Conservation (phyloP, 2,797 vertebrate species). For the Chrysocyon brachyurus region DNA sequence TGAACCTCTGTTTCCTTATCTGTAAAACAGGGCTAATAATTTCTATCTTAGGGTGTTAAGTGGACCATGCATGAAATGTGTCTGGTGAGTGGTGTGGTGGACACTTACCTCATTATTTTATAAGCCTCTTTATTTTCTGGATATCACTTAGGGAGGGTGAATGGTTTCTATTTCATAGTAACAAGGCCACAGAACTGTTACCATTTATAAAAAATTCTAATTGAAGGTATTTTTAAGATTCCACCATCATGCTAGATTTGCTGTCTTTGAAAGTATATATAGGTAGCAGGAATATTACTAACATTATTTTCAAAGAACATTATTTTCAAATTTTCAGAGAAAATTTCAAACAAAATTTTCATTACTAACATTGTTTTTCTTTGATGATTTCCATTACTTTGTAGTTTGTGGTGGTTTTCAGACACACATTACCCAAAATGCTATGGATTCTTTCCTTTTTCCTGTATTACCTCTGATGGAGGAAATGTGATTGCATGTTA, state of each 20-base stretch:
- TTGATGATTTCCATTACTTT: conserved; percentile 39
- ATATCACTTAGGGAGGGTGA: not conserved
- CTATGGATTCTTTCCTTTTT: not conserved
- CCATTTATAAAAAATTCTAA: not conserved
- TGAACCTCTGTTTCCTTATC: not conserved
- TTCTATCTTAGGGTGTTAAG: not conserved
- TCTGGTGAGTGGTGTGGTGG: not conserved
- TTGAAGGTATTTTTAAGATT: not conserved
- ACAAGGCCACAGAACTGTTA: not conserved
- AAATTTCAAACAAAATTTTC: too few relatives aligned
- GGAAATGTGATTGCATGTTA: conserved; percentile 12
- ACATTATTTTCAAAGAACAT: not conserved
- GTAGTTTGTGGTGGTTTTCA: not conserved
- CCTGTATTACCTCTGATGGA: not conserved
- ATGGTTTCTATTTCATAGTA: not conserved
- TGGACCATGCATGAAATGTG: not conserved
- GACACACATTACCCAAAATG: not conserved
- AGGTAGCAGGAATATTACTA: not conserved
- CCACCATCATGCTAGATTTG: not conserved
- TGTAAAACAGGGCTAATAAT: not conserved
- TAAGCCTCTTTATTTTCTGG: not conserved
- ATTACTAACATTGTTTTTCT: not conserved
- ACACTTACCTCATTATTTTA: not conserved
- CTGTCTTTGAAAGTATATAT: not conserved
- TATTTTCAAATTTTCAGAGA: too few relatives aligned